These are phyloP conservation scores for Molossus molossus DNA, from an alignment of 2,797 vertebrate genomes.

Conservation along the genomic window DNA sequence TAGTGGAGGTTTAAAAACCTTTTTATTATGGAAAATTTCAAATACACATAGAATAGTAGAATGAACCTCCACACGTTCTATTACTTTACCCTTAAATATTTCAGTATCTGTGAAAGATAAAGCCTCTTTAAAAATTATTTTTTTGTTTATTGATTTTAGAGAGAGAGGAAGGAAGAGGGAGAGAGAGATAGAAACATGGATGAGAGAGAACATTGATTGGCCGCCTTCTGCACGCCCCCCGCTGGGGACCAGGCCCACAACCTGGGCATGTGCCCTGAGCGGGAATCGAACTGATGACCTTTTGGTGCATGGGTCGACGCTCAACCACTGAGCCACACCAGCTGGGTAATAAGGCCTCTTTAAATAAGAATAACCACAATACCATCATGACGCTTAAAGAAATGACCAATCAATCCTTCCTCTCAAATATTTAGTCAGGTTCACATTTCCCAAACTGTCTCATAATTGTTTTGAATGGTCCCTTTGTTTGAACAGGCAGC, in stretches of 20 bases:
- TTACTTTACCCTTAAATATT: conserved; percentile 64
- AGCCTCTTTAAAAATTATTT: neutral
- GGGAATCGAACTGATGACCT: too few relatives aligned
- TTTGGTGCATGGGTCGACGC: too few relatives aligned
- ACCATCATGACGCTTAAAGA: neutral
- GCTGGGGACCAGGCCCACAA: too few relatives aligned
- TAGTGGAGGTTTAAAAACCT: neutral
- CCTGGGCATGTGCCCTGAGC: too few relatives aligned
- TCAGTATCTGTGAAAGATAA: conserved; percentile 61
- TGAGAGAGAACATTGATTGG: too few relatives aligned
- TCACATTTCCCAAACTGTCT: neutral
- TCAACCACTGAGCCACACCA: too few relatives aligned
- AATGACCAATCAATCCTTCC: neutral
- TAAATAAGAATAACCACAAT: neutral
- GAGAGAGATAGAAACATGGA: too few relatives aligned
- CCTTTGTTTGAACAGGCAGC: neutral
- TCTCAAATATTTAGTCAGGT: neutral
- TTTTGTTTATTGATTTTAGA: too few relatives aligned
- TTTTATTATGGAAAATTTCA: neutral
- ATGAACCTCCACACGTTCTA: neutral
- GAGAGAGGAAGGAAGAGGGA: too few relatives aligned
- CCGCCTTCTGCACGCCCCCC: too few relatives aligned
- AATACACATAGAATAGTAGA: neutral
- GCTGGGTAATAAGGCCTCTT: neutral
- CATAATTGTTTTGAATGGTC: neutral